Evolutionary conservation across 2,797 vertebrate genomes (phyloP), one percentile per base, ranked within the genome.

Genomic region (Labroides dimidiatus): DNA sequence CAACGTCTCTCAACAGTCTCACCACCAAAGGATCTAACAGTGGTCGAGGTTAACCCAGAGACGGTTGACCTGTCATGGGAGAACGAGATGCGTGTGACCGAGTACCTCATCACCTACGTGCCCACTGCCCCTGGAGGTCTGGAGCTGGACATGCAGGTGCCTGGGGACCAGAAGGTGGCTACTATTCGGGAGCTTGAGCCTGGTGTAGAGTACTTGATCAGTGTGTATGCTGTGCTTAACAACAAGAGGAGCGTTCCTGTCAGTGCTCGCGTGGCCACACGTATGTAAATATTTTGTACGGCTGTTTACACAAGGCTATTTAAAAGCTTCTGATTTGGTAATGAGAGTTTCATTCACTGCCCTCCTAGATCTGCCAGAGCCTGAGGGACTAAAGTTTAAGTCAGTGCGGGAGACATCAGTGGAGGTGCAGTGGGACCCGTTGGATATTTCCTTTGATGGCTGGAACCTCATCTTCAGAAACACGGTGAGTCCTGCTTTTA

Each of bases 391-490:
- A 50, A 99, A 93, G 79, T 99, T 99, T 91, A 99, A 98, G 87
- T 96, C 97, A 4, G 93, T 99, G 50, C 94, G 91, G 80, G 98
- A 99, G 88, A 97, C 97, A 0, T 96, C 97, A 0, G 96, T 99
- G 51, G 96, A 98, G 76, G 98, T 99, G 69, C 94, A 98, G 75
- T 99, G 98, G 98, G 98, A 99, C 73, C 96, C 98, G 20, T 73
- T 99, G 75, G 93, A 97, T 77, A 95, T 99, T 4, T 92, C 95
- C 27, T 99, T 99, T 27, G 97, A 99, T 80, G 94, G 95, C 3
- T 99, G 98, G 98, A 96, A 98, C 86, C 94, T 99, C 72, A 95
- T 99, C 85, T 99, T 99, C 90, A 95, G 89, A 65, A 98, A 97
- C 62, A 96, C 94, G 72, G 98, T 99, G 80, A 96, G 94, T 86